Base-by-base conservation (phyloP, 2,888 invertebrate genomes). In the Acronicta leporina region DNA sequence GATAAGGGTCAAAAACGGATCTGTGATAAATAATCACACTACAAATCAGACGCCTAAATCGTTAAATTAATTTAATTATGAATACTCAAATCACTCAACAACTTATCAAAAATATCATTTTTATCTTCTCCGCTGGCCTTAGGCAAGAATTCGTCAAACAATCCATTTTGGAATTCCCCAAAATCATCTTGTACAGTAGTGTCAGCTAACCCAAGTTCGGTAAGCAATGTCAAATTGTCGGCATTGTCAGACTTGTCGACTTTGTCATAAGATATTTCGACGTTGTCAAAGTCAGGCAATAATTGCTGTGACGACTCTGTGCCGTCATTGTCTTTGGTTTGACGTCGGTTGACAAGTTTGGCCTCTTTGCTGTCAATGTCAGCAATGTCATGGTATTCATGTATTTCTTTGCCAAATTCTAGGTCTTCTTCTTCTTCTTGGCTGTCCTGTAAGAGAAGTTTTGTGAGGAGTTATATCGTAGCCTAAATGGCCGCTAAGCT, bases 131-230 rank as follows among this genome's bases (percentile, higher is more conserved):
- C 84, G 45, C 72, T 82, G 13, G 43, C 57, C 57, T 81, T 87
- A 1, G 85, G 81, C 61, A 83, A 20, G 66, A 90, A 89, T 0
- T 88, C 87, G 47, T 87, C 87, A 48, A 88, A 75, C n/a, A 87
- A 60, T 1, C 92, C 94, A 67, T 92, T 92, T 64, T 94, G 94
- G 46, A 93, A 94, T 8, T 93, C 92, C 0, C 94, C 94, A 68
- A 94, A 94, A 51, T 94, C 94, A 25, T 88, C 53, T 9, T 77
- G 68, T 5, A 75, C 63, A 44, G 90, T 90, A 0, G 95, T 91
- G 60, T 95, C 96, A 0, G 93, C 95, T 30, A 96, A 75, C 0
- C 96, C 96, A 10, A 96, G 82, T 76, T 96, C 96, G 41, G 95
- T 94, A 53, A 96, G 80, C 20, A 96, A 87, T 43, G 89, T 87